phyloP scores from a whole-genome alignment of 2,888 invertebrate genomes.

The Raillietiella orientalis region DNA sequence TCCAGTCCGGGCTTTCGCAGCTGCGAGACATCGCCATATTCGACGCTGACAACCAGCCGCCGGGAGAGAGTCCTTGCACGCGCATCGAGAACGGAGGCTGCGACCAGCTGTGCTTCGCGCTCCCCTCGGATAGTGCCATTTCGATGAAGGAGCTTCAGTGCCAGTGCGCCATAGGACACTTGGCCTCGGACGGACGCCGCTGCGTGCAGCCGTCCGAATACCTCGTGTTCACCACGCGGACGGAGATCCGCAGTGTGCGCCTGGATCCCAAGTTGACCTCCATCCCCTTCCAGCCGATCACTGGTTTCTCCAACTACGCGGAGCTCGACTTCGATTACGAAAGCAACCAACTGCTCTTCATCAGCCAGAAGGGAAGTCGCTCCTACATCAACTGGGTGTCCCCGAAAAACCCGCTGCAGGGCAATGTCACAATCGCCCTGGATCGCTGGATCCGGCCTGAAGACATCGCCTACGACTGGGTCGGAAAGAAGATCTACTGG shows the following conservation, averaged over 20 bases:
- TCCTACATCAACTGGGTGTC: constrained; percentile 52
- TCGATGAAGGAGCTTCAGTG: constrained; percentile 20
- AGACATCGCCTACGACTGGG: constrained; percentile 90
- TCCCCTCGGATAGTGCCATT: constrained; percentile 20
- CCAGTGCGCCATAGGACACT: constrained; percentile 65
- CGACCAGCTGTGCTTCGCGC: constrained; percentile 80
- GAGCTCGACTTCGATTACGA: constrained; percentile 82
- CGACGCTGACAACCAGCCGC: constrained; percentile 55
- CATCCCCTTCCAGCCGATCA: constrained; percentile 47
- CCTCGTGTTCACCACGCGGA: constrained; percentile 68
- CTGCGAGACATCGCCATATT: constrained; percentile 70
- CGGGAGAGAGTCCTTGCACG: constrained; percentile 30
- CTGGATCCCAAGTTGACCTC: constrained; percentile 47
- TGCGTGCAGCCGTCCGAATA: constrained; percentile 64
- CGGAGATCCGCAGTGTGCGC: constrained; percentile 67
- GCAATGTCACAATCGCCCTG: constrained; percentile 20
- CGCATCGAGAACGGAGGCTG: constrained; percentile 44
- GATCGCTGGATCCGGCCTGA: constrained; percentile 60
- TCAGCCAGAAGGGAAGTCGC: constrained; percentile 76
- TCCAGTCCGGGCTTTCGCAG: constrained; percentile 51
- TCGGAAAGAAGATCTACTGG: constrained; percentile 89
- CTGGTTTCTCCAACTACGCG: constrained; percentile 30
- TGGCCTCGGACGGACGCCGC: constrained; percentile 23
- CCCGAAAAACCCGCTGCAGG: constrained; percentile 27
- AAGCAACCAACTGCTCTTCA: constrained; percentile 54